Percentiles rank a stretch among this genome's conserved stretches.
phyloP scores from a whole-genome alignment of 2,888 invertebrate genomes.

The Diaphora mendica region DNA sequence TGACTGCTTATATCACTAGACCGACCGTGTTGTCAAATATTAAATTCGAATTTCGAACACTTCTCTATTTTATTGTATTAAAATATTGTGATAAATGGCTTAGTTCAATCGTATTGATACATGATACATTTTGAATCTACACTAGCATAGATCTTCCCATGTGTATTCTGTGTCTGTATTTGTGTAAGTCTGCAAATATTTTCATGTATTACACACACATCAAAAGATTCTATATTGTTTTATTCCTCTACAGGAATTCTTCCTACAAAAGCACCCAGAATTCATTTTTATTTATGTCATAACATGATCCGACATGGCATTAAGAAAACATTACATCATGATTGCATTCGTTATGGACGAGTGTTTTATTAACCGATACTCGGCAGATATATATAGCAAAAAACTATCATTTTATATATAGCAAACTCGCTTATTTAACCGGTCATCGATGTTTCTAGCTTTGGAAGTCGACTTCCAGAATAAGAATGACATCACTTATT shows the following conservation, averaged over 20 bases:
- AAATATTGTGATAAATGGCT: too few relatives aligned
- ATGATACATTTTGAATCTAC: too few relatives aligned
- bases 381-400: constrained; percentile 26
- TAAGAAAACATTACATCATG: constrained; percentile 36
- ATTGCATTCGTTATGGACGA: constrained; percentile 25
- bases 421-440: background rate
- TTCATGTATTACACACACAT: background rate
- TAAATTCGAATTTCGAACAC: background rate
- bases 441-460: constrained; percentile 1
- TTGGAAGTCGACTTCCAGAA: background rate
- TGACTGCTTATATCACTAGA: too few relatives aligned
- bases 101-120: too few relatives aligned
- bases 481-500: constrained; percentile 1
- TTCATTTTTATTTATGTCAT: constrained; percentile 4
- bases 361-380: constrained; percentile 23
- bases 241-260: background rate
- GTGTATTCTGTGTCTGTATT: background rate
- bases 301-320: constrained; percentile 3
- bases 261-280: background rate
- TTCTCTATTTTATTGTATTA: too few relatives aligned
- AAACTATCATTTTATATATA: constrained; percentile 17
- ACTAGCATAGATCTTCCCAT: background rate
- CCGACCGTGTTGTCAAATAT: too few relatives aligned
- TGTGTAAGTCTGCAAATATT: background rate
- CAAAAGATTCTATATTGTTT: background rate